These are phyloP conservation scores for Bubalus kerabau DNA, from an alignment of 2,113 vertebrate genomes.

Conservation along the genomic window DNA sequence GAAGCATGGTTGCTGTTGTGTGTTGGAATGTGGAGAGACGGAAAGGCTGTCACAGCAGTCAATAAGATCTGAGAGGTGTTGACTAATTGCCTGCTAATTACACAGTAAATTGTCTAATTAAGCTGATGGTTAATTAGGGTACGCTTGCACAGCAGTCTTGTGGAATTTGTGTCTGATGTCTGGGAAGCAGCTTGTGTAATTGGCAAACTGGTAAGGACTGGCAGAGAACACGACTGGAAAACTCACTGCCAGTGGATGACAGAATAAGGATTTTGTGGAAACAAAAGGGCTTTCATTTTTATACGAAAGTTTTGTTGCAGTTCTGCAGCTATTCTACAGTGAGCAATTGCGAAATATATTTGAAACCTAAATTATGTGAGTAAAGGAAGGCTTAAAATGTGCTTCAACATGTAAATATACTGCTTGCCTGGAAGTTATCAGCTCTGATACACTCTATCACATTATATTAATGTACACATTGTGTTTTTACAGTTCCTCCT, in stretches of 20 bases:
- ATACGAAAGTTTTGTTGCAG: slow-evolving; percentile 79
- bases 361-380: slow-evolving; percentile 60
- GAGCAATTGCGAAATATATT: slow-evolving; percentile 35
- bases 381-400: slow-evolving; percentile 35
- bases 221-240: slow-evolving; percentile 83
- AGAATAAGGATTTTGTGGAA: slow-evolving; percentile 80
- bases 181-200: slow-evolving; percentile 91
- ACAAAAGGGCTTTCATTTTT: slow-evolving; percentile 82
- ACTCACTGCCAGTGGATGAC: slow-evolving; percentile 81
- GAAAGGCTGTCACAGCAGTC: slow-evolving; percentile 94
- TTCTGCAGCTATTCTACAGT: slow-evolving; percentile 63
- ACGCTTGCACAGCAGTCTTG: slow-evolving; percentile 92
- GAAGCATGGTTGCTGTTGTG: slow-evolving; percentile 79
- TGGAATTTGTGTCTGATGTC: slow-evolving; percentile 90
- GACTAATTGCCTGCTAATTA: slow-evolving; percentile 98
- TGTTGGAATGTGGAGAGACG: slow-evolving; percentile 84
- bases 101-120: slow-evolving; percentile 98
- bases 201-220: slow-evolving; percentile 90
- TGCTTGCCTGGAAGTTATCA: not conserved
- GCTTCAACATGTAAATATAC: not conserved
- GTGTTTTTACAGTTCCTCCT: not conserved
- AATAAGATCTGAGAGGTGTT: slow-evolving; percentile 92
- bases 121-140: slow-evolving; percentile 95
- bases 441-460: not conserved
- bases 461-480: not conserved